phyloP scores from a whole-genome alignment of 1,140 invertebrate species.

The Pseudobourletiella spinata region DNA sequence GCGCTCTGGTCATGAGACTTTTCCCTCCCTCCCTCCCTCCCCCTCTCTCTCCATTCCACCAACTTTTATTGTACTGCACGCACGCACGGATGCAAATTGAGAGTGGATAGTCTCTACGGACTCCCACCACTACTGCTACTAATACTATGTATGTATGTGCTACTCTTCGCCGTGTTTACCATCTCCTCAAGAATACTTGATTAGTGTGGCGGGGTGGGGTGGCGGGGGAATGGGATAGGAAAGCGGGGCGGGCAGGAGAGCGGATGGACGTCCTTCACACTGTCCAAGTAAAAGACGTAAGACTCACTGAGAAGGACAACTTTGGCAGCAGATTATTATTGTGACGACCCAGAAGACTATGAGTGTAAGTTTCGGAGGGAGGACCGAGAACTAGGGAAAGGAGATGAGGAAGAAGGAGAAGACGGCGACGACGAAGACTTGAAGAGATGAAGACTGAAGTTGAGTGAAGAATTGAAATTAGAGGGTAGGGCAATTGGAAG shows the following conservation, averaged over 20 bases:
- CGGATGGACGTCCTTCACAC: too few relatives aligned
- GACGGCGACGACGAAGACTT: background rate
- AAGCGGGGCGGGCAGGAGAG: background rate
- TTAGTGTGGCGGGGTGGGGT: background rate
- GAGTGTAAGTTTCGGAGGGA: background rate
- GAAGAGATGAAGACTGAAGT: conserved; percentile 13
- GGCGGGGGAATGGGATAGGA: background rate
- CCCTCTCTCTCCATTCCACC: too few relatives aligned
- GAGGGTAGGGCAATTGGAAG: conserved; percentile 28
- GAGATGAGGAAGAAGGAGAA: background rate
- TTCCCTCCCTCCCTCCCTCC: too few relatives aligned
- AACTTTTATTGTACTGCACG: too few relatives aligned
- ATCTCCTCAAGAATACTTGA: too few relatives aligned
- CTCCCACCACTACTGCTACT: background rate
- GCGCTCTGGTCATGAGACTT: too few relatives aligned
- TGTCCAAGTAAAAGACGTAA: too few relatives aligned
- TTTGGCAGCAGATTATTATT: background rate
- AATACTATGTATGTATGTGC: background rate
- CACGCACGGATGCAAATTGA: too few relatives aligned
- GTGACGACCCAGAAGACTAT: background rate
- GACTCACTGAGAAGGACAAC: too few relatives aligned
- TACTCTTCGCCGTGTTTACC: too few relatives aligned
- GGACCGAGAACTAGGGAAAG: background rate
- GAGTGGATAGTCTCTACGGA: too few relatives aligned
- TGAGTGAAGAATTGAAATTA: conserved; percentile 35